phyloP scores from a whole-genome alignment of 2,888 invertebrate species.

The Philhelius pedissequus region DNA sequence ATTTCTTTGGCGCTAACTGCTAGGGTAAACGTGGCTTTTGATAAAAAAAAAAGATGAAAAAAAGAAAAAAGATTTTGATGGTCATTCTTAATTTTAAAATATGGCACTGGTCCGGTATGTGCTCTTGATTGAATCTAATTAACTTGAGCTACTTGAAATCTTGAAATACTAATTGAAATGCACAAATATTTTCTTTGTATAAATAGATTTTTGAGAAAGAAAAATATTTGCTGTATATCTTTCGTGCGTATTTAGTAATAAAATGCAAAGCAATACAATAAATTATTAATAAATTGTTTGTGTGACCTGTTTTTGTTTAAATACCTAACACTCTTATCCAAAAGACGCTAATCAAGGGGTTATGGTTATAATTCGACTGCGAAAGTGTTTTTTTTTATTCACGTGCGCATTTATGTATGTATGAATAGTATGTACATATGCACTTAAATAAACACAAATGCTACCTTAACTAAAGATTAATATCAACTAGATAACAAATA shows the following conservation, averaged over 20 bases:
- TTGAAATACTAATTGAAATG: neutral
- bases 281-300: neutral
- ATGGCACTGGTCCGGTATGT: neutral
- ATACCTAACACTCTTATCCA: neutral
- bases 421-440: too few relatives aligned
- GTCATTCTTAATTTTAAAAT: neutral
- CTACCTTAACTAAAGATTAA: neutral
- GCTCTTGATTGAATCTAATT: neutral
- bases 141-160: slow-evolving; percentile 5
- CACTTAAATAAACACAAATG: neutral
- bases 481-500: neutral
- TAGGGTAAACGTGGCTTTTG: neutral
- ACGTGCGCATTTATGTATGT: too few relatives aligned
- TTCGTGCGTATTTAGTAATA: neutral
- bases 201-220: neutral
- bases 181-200: neutral
- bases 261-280: neutral
- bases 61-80: neutral
- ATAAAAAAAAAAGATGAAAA: neutral
- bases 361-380: neutral
- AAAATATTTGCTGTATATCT: neutral
- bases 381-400: neutral
- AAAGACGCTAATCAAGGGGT: neutral
- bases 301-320: neutral
- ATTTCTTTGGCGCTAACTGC: slow-evolving; percentile 9